Evolutionary conservation across 2,797 vertebrate species (phyloP), one percentile per base, ranked within the genome.

Genomic region (Holocentrus rufus): DNA sequence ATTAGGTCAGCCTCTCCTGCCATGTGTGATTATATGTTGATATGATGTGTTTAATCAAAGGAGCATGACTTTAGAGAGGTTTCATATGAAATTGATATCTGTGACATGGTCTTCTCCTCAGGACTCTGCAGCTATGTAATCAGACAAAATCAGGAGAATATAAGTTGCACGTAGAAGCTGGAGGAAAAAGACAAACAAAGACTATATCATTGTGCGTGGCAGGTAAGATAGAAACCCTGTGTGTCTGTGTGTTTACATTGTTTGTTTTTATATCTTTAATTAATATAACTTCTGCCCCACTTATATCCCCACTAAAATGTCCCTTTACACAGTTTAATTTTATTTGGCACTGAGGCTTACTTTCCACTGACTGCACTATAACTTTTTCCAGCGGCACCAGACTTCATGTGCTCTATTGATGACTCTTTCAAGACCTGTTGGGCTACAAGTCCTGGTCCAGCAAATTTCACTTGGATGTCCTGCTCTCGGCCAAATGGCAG

Each of bases 111-210:
- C 65, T 68, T 56, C 31, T 77, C 31, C 27, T 22, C 63, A 95
- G 94, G 36, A 89, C 83, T 13, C 93, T 95, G 18, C 87, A 80
- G 67, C 90, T 96, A 54, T 96, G 95, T 85, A 66, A 87, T 62
- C 89, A 61, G 76, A 68, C 88, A 88, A 78, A 76, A 78, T 88
- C 96, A 15, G 97, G 97, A 50, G 84, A 92, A 46, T 98, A 98
- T 47, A 80, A 92, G 49, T 94, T 99, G 74, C 92, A 94, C 44
- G 83, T 96, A 36, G 92, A 94, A 88, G 96, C 96, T 65, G 94
- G 94, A 92, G 87, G 92, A 94, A 69, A 88, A 89, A 77, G 88
- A 73, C 1, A 77, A 74, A 95, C 89, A 50, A 95, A 92, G 87
- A 94, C 49, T 22, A 91, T 96, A 69, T 94, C 87, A 0, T 84